phyloP scores from a whole-genome alignment of 1,140 invertebrate genomes.

The Sinonovacula constricta region DNA sequence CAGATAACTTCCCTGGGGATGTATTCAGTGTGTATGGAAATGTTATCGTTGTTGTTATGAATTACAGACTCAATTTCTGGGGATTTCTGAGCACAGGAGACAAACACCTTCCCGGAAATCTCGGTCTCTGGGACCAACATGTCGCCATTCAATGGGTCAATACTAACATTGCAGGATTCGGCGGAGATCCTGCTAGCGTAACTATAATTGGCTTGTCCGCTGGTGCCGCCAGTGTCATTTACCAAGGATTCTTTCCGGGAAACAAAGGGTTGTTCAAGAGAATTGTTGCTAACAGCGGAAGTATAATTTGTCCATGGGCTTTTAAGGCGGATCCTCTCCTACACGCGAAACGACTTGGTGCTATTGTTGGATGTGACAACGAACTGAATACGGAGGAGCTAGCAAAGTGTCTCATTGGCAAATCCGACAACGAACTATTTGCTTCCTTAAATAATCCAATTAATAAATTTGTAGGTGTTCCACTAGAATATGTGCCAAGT shows the following conservation, averaged over 20 bases:
- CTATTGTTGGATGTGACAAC: too few relatives aligned
- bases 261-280: slow-evolving; percentile 18
- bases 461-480: too few relatives aligned
- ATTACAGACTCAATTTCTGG: slow-evolving; percentile 19
- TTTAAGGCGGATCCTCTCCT: too few relatives aligned
- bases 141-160: slow-evolving; percentile 27
- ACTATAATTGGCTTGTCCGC: slow-evolving; percentile 21
- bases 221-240: slow-evolving; percentile 29
- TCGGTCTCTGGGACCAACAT: slow-evolving; percentile 35
- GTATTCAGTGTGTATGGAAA: not conserved
- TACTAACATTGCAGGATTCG: slow-evolving; percentile 20
- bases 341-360: too few relatives aligned
- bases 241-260: not conserved
- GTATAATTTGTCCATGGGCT: slow-evolving; percentile 15
- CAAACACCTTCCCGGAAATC: slow-evolving; percentile 11
- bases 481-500: too few relatives aligned
- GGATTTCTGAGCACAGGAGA: slow-evolving; percentile 23
- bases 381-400: too few relatives aligned
- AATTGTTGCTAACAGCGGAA: slow-evolving; percentile 16
- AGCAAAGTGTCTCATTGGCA: too few relatives aligned
- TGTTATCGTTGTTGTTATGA: slow-evolving; percentile 19
- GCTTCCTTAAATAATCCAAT: too few relatives aligned
- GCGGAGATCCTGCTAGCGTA: slow-evolving; percentile 5
- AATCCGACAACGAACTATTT: too few relatives aligned
- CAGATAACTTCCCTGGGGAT: slow-evolving; percentile 16